A percentile compares a stretch with the other conserved stretches of the same genome.
These are phyloP conservation scores for Caradrina clavipalpis DNA, from an alignment of 2,888 invertebrate genomes.

Conservation along the genomic window DNA sequence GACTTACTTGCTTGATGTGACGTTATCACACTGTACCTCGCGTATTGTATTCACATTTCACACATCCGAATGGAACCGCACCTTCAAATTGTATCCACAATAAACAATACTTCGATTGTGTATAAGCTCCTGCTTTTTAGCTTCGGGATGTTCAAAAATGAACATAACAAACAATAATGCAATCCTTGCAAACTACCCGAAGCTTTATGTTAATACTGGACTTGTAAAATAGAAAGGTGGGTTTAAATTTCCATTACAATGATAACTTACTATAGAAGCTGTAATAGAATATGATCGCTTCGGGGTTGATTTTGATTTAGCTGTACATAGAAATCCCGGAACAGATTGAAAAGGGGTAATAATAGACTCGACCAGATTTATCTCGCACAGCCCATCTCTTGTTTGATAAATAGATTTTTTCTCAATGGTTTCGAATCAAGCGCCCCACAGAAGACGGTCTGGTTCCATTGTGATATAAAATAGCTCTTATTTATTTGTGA, in stretches of 20 bases:
- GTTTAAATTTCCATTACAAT: conserved; percentile 56
- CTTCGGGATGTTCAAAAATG: conserved; percentile 5
- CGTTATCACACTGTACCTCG: conserved; percentile 68
- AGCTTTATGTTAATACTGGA: conserved; percentile 11
- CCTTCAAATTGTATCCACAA: conserved; percentile 30
- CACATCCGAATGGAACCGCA: conserved; percentile 32
- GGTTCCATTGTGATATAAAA: conserved; percentile 86
- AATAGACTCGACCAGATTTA: conserved; percentile 83
- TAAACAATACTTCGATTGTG: conserved; percentile 25
- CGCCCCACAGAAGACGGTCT: conserved; percentile 76
- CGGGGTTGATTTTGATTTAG: conserved; percentile 65
- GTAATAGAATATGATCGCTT: conserved; percentile 63
- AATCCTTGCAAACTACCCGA: conserved; percentile 33
- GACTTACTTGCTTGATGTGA: conserved; percentile 77
- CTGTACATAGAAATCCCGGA: conserved; percentile 66
- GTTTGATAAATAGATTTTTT: conserved; percentile 88
- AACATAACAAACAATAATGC: conserved; percentile 11
- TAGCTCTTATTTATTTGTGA: conserved; percentile 88
- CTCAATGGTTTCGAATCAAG: conserved; percentile 81
- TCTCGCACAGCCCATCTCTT: conserved; percentile 85
- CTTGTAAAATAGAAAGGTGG: conserved; percentile 44
- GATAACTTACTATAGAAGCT: conserved; percentile 50
- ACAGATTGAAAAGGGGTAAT: conserved; percentile 85
- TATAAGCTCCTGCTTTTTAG: conserved; percentile 7
- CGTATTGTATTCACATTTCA: conserved; percentile 33